Evolutionary conservation across 1,140 invertebrate species (phyloP).

Genomic region (Varroa destructor): DNA sequence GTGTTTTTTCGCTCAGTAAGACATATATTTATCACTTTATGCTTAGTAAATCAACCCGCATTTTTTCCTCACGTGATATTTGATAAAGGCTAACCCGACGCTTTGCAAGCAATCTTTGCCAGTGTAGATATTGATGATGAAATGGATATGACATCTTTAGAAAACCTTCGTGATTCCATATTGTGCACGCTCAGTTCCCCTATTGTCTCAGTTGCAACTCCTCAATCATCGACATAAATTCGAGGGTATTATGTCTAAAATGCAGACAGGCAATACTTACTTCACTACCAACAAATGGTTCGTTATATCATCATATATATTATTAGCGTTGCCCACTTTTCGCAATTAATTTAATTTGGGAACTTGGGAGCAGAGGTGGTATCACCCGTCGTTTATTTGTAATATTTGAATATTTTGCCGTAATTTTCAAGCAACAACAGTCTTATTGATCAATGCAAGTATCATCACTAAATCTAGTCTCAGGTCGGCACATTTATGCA

Average conservation of each 20-base stretch:
- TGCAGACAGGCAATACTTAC: too few relatives aligned
- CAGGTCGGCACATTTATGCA: too few relatives aligned
- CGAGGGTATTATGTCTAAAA: too few relatives aligned
- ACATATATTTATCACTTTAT: too few relatives aligned
- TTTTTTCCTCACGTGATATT: not conserved
- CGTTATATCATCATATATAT: too few relatives aligned
- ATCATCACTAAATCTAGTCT: too few relatives aligned
- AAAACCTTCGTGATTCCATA: constrained; percentile 19
- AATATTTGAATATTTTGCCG: not conserved
- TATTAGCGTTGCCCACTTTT: not conserved
- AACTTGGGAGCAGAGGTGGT: constrained; percentile 29
- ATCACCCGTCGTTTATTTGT: constrained; percentile 32
- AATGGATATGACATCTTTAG: not conserved
- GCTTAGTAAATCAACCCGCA: not conserved
- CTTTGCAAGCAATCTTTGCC: not conserved
- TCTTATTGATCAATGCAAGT: too few relatives aligned
- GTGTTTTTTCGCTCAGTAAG: too few relatives aligned
- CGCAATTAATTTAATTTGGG: not conserved
- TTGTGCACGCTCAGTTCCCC: constrained; percentile 34
- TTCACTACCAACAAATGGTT: too few relatives aligned
- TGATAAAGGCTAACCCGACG: not conserved
- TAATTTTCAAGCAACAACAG: not conserved
- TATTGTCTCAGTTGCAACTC: constrained; percentile 50
- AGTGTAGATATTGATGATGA: not conserved
- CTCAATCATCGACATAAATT: constrained; percentile 50